Conservation (phyloP, 1,140 invertebrate genomes). For the Anastrepha ludens region DNA sequence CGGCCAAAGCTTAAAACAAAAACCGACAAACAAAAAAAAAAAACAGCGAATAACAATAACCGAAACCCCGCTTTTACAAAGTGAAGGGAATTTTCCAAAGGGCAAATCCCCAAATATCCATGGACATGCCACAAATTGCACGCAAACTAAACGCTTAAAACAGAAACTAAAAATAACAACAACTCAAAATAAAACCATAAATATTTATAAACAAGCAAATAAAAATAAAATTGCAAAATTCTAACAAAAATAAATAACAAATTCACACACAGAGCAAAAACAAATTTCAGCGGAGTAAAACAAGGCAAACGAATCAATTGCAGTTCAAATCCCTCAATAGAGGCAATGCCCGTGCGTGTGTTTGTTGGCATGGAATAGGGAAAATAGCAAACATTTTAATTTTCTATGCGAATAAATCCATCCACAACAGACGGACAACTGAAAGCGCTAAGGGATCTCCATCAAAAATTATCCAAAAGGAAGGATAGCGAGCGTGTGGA, state of each 20-base stretch:
- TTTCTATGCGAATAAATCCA: slow-evolving; percentile 53
- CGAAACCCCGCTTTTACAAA: neutral
- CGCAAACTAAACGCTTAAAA: slow-evolving; percentile 37
- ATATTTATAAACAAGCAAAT: neutral
- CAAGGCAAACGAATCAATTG: slow-evolving; percentile 26
- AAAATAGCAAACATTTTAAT: slow-evolving; percentile 45
- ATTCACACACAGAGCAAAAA: neutral
- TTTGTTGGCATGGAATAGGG: slow-evolving; percentile 2
- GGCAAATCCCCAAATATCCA: slow-evolving; percentile 46
- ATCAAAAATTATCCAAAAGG: too few species aligned
- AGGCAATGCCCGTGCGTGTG: neutral
- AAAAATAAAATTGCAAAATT: neutral
- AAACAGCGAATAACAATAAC: too few species aligned
- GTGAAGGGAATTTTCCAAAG: neutral
- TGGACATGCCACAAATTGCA: slow-evolving; percentile 42
- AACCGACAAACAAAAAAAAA: neutral
- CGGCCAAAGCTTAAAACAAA: neutral
- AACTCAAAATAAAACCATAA: neutral
- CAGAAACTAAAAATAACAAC: slow-evolving; percentile 3
- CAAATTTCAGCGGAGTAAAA: neutral
- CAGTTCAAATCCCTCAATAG: slow-evolving; percentile 39
- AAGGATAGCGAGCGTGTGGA: too few species aligned
- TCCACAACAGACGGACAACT: slow-evolving; percentile 5
- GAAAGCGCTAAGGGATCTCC: neutral
- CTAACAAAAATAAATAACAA: neutral